Percentiles rank a stretch among this genome's conserved stretches.
phyloP scores from a whole-genome alignment of 2,888 invertebrate genomes.

The Corythucha ciliata region DNA sequence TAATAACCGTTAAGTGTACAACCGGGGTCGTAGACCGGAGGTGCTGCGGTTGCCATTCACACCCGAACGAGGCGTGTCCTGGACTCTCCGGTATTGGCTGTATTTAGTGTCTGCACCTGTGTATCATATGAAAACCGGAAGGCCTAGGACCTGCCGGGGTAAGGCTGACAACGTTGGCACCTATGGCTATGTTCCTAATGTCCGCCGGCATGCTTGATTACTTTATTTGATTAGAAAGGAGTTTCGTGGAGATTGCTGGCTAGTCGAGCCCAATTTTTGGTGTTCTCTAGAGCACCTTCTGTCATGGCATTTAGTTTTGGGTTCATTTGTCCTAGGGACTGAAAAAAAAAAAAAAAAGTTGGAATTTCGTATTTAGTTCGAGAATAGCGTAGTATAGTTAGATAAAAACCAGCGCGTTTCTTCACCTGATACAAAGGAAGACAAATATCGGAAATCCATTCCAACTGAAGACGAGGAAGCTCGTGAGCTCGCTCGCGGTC shows the following conservation, averaged over 20 bases:
- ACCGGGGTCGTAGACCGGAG: neutral
- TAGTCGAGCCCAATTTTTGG: slow-evolving; percentile 43
- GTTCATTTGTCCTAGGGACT: slow-evolving; percentile 44
- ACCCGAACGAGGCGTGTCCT: too few species aligned
- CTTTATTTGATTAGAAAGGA: too few species aligned
- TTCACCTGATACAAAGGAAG: slow-evolving; percentile 45
- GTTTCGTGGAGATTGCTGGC: too few species aligned
- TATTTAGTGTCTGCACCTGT: too few species aligned
- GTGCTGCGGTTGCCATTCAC: neutral
- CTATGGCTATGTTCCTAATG: too few species aligned
- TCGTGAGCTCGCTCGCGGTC: slow-evolving; percentile 49
- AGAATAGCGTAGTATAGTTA: neutral
- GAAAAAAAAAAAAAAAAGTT: slow-evolving; percentile 27
- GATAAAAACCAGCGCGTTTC: neutral
- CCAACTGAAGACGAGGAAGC: slow-evolving; percentile 48
- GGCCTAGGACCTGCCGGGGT: too few species aligned
- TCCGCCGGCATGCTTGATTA: too few species aligned
- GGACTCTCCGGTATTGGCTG: too few species aligned
- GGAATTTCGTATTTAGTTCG: neutral
- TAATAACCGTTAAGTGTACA: neutral
- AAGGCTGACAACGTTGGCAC: too few species aligned
- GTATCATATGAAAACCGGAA: too few species aligned
- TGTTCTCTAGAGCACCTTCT: slow-evolving; percentile 44
- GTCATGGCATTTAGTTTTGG: slow-evolving; percentile 43
- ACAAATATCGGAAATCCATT: slow-evolving; percentile 42